phyloP scores from a whole-genome alignment of 2,888 invertebrate species.

The Hesperia comma region DNA sequence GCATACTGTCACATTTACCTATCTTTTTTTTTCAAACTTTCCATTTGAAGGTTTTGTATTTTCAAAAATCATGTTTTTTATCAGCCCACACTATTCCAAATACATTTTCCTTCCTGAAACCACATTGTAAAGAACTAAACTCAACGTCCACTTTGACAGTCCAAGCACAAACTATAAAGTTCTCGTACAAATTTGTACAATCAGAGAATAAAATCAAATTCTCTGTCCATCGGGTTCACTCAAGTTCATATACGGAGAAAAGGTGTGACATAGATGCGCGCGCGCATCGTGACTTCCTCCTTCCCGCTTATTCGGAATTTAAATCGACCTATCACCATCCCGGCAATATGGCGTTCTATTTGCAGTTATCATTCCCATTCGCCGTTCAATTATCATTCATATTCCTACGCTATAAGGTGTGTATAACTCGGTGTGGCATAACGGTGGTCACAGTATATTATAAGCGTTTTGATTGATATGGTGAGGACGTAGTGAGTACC shows the following conservation, averaged over 20 bases:
- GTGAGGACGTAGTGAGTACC: slow-evolving; percentile 72
- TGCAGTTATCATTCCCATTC: slow-evolving; percentile 40
- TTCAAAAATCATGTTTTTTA: too few species aligned
- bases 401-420: slow-evolving; percentile 54
- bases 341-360: slow-evolving; percentile 51
- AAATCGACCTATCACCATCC: slow-evolving; percentile 78
- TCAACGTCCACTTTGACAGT: not conserved
- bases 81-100: too few species aligned
- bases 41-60: too few species aligned
- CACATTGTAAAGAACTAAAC: not conserved
- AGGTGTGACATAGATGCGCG: slow-evolving; percentile 78
- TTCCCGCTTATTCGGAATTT: slow-evolving; percentile 82
- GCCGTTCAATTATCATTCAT: slow-evolving; percentile 54
- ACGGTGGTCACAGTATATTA: slow-evolving; percentile 63
- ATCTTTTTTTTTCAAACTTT: too few species aligned
- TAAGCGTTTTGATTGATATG: slow-evolving; percentile 80
- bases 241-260: slow-evolving; percentile 80
- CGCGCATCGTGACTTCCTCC: slow-evolving; percentile 78
- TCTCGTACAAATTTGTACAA: slow-evolving; percentile 48
- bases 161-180: slow-evolving; percentile 9
- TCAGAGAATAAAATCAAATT: slow-evolving; percentile 54
- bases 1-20: too few species aligned
- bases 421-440: slow-evolving; percentile 39
- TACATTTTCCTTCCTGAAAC: too few species aligned
- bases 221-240: slow-evolving; percentile 64